Evolutionary conservation across 2,113 vertebrate species (phyloP).

Genomic region (Pungitius pungitius): DNA sequence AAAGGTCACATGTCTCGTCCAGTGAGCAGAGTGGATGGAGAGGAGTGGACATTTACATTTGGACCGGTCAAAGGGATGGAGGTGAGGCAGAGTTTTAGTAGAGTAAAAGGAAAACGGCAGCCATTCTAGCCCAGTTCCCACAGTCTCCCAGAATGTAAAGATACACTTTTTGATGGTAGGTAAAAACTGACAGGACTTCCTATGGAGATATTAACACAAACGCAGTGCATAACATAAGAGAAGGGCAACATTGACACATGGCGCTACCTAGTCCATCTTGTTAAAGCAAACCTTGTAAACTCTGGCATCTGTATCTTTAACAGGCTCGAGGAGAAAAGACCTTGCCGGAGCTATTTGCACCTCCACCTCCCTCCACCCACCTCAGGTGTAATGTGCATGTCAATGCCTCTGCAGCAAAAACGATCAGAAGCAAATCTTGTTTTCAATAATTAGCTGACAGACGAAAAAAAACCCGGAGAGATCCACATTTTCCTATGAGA

Average conservation of each 20-base stretch:
- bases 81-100: conserved; percentile 5
- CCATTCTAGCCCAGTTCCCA: background rate
- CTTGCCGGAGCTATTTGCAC: conserved; percentile 50
- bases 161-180: conserved; percentile 14
- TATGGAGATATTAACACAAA: conserved; percentile 27
- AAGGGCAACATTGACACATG: conserved; percentile 51
- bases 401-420: conserved; percentile 65
- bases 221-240: conserved; percentile 23
- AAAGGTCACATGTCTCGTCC: conserved; percentile 70
- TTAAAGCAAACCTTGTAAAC: conserved; percentile 61
- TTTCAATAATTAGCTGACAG: conserved; percentile 81
- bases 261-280: conserved; percentile 57
- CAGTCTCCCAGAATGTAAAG: conserved; percentile 18
- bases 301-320: conserved; percentile 67
- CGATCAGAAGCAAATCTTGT: conserved; percentile 77
- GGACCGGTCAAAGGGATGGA: conserved; percentile 39
- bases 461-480: conserved; percentile 67
- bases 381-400: conserved; percentile 69
- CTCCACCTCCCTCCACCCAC: conserved; percentile 42
- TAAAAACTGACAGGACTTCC: background rate
- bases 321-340: conserved; percentile 64
- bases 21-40: conserved; percentile 58
- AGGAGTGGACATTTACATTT: conserved; percentile 64
- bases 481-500: conserved; percentile 73
- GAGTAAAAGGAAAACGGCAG: background rate